phyloP scores from a whole-genome alignment of 2,113 vertebrate genomes.

The Ovibos moschatus region DNA sequence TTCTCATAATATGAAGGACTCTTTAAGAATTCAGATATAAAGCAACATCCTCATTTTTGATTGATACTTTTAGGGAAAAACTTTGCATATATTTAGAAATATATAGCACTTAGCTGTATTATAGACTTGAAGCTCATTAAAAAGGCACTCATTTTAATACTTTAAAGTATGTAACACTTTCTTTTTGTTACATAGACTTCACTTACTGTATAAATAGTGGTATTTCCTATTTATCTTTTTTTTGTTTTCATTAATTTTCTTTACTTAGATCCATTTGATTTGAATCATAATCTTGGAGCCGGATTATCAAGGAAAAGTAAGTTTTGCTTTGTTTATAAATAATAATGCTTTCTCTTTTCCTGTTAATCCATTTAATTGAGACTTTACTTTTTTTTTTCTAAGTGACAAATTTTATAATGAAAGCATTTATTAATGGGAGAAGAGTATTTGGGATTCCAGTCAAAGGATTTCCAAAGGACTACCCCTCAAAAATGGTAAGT shows the following conservation, averaged over 20 bases:
- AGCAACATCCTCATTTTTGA: neutral
- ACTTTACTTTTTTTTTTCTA: slow-evolving; percentile 34
- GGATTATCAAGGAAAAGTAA: slow-evolving; percentile 96
- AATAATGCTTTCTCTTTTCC: neutral
- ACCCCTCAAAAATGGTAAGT: slow-evolving; percentile 90
- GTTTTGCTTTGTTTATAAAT: slow-evolving; percentile 56
- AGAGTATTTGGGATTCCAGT: slow-evolving; percentile 91
- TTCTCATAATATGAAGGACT: neutral
- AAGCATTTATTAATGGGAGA: slow-evolving; percentile 96
- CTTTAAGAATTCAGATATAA: neutral
- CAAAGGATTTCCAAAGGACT: slow-evolving; percentile 86
- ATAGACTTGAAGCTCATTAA: neutral
- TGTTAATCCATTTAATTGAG: slow-evolving; percentile 25
- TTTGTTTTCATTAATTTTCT: slow-evolving; percentile 12
- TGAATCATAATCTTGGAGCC: slow-evolving; percentile 96
- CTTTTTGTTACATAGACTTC: neutral
- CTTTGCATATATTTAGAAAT: neutral
- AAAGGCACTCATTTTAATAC: neutral
- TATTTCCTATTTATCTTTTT: slow-evolving; percentile 17
- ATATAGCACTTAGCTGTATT: neutral
- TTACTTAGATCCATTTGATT: slow-evolving; percentile 93
- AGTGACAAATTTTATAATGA: slow-evolving; percentile 99
- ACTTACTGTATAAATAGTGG: neutral
- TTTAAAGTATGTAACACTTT: neutral
- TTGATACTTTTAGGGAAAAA: neutral